Evolutionary conservation across 2,113 vertebrate genomes (phyloP).

Genomic region (Onychostoma macrolepis): DNA sequence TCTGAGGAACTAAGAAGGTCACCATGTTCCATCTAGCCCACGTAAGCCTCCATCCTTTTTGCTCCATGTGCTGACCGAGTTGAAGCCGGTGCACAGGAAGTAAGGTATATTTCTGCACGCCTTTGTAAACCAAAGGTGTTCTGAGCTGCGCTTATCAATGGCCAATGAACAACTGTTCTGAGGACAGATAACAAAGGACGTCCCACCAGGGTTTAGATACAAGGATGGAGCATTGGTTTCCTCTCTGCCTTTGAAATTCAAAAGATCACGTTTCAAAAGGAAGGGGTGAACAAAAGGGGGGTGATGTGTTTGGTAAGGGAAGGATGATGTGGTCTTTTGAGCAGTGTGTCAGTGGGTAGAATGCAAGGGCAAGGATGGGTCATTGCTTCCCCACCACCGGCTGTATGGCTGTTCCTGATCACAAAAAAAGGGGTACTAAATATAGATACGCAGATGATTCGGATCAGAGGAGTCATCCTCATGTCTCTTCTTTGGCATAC

Average conservation of each 20-base stretch:
- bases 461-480: neutral
- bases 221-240: constrained; percentile 48
- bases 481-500: neutral
- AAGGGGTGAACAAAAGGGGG: constrained; percentile 58
- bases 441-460: neutral
- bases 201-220: constrained; percentile 64
- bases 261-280: constrained; percentile 70
- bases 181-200: constrained; percentile 69
- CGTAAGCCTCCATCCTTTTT: neutral
- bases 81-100: constrained; percentile 13
- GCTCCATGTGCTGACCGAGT: constrained; percentile 19
- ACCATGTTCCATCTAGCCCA: neutral
- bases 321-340: constrained; percentile 61
- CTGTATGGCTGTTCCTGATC: constrained; percentile 1
- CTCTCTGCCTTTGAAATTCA: constrained; percentile 62
- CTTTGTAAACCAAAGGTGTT: constrained; percentile 64
- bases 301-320: constrained; percentile 62
- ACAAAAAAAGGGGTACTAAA: neutral
- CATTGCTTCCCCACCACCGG: constrained; percentile 27
- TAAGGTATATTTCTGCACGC: constrained; percentile 49
- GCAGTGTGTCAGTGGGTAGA: constrained; percentile 23
- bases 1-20: neutral
- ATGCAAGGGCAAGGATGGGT: constrained; percentile 24
- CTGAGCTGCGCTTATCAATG: constrained; percentile 66
- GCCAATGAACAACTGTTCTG: constrained; percentile 66